These are phyloP conservation scores for Lepilemur septentrionalis DNA, from an alignment of 2,797 vertebrate genomes.

Conservation along the genomic window DNA sequence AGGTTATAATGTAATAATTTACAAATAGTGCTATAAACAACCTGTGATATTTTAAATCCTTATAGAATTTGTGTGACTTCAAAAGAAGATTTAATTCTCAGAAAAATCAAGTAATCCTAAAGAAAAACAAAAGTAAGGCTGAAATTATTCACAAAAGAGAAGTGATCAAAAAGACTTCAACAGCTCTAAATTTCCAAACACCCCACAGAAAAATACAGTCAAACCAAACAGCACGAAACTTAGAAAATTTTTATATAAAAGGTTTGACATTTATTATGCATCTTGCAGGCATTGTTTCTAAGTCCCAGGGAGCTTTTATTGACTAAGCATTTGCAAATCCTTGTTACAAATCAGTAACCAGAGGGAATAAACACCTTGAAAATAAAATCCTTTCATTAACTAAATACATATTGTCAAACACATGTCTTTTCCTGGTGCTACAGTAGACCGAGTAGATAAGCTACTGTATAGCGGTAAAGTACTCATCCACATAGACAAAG, in stretches of 20 bases:
- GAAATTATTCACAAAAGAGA: background rate
- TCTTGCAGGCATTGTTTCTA: conserved; percentile 2
- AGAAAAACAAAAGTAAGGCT: background rate
- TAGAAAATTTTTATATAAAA: background rate
- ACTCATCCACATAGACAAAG: background rate
- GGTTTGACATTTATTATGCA: background rate
- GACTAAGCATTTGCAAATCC: background rate
- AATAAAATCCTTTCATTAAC: conserved; percentile 42
- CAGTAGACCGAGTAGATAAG: background rate
- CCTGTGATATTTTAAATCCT: conserved; percentile 6
- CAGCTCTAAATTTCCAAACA: background rate
- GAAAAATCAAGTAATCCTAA: conserved; percentile 29
- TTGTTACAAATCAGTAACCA: conserved; percentile 5
- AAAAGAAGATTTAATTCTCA: conserved; percentile 20
- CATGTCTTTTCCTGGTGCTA: background rate
- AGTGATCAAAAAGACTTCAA: background rate
- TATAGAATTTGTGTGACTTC: background rate
- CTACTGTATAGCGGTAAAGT: background rate
- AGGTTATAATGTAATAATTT: background rate
- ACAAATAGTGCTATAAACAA: background rate
- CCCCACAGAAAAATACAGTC: background rate
- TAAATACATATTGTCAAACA: background rate
- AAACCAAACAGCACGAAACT: background rate
- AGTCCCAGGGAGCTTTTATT: background rate
- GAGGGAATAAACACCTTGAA: conserved; percentile 16